Evolutionary conservation across 2,888 invertebrate species (phyloP).

Genomic region (Drosophila anomalata): DNA sequence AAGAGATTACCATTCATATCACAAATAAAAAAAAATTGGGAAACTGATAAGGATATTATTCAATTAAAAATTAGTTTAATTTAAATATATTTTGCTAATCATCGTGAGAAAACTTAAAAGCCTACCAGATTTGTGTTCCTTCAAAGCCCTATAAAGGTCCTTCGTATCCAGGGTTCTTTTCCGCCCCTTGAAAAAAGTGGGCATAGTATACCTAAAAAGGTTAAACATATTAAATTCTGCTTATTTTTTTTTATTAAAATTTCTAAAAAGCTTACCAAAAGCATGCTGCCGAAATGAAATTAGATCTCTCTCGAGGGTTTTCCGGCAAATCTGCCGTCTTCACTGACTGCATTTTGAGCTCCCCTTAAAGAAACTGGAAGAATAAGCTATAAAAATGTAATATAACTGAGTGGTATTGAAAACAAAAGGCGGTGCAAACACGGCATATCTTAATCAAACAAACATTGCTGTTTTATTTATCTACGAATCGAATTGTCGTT

Average conservation of each 20-base stretch:
- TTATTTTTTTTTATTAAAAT: background rate
- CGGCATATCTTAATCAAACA: conserved; percentile 33
- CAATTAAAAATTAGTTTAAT: background rate
- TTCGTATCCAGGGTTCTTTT: conserved; percentile 88
- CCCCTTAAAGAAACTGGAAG: conserved; percentile 19
- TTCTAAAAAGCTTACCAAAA: conserved; percentile 85
- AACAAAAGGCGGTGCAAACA: conserved; percentile 32
- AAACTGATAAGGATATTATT: background rate
- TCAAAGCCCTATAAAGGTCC: conserved; percentile 90
- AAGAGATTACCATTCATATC: background rate
- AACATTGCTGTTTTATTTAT: conserved; percentile 38
- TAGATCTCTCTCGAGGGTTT: conserved; percentile 86
- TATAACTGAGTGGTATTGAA: conserved; percentile 25
- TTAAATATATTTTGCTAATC: background rate
- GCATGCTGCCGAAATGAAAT: conserved; percentile 87
- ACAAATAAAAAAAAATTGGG: conserved; percentile 7
- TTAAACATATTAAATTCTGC: too few species aligned
- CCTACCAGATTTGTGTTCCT: conserved; percentile 87
- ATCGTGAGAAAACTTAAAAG: background rate
- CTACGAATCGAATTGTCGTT: conserved; percentile 28
- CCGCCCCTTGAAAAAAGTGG: conserved; percentile 90
- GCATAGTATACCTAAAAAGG: conserved; percentile 89
- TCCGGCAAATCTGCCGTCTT: conserved; percentile 84
- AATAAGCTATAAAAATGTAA: conserved; percentile 8
- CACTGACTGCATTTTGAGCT: conserved; percentile 80